These are phyloP conservation scores for Catocala nupta DNA, from an alignment of 2,888 invertebrate species.

Conservation along the genomic window DNA sequence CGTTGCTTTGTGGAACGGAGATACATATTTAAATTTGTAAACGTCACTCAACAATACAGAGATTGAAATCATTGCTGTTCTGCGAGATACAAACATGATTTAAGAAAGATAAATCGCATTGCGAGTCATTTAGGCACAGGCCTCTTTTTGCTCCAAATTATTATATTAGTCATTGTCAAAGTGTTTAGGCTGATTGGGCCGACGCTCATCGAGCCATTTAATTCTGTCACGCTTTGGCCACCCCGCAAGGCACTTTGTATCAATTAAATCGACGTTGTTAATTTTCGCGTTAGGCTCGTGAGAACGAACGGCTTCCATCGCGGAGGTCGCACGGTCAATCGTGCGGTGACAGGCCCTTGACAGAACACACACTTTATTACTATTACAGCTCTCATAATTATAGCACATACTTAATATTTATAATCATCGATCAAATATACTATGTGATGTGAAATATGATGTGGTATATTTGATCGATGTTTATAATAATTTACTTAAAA, in stretches of 20 bases:
- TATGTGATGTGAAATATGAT: too few relatives aligned
- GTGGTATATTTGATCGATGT: too few relatives aligned
- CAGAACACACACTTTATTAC: constrained; percentile 26
- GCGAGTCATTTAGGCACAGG: constrained; percentile 10
- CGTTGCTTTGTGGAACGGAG: not conserved
- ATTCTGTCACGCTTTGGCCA: constrained; percentile 49
- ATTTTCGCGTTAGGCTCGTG: constrained; percentile 77
- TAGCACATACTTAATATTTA: constrained; percentile 1
- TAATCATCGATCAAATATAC: too few relatives aligned
- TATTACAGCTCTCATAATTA: constrained; percentile 9
- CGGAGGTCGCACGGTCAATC: constrained; percentile 57
- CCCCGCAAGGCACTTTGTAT: constrained; percentile 68
- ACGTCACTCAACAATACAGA: not conserved
- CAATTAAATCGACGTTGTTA: constrained; percentile 81
- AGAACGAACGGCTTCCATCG: constrained; percentile 63
- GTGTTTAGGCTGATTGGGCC: constrained; percentile 38
- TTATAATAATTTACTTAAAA: too few relatives aligned
- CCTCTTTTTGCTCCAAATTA: constrained; percentile 18
- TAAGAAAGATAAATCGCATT: constrained; percentile 13
- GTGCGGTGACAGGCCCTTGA: constrained; percentile 50
- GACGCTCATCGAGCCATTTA: constrained; percentile 48
- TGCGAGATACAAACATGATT: not conserved
- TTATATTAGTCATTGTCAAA: constrained; percentile 45
- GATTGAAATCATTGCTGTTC: not conserved
- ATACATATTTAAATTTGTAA: not conserved